Conservation (phyloP, 1,140 invertebrate genomes). For the Drosophila kikkawai region DNA sequence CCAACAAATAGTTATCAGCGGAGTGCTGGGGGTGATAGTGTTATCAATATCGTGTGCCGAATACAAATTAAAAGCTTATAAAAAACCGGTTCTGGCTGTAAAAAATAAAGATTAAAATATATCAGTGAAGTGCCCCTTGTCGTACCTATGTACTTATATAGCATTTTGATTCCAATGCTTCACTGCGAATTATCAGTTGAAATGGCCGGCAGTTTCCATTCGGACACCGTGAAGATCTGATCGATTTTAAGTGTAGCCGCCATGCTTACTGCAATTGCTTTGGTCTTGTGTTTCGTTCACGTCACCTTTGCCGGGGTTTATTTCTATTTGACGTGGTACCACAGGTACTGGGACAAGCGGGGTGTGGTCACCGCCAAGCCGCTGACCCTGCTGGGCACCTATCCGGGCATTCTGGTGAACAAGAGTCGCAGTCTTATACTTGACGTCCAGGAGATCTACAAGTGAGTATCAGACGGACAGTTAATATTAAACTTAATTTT, state of each 20-base stretch:
- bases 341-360: slow-evolving; percentile 77
- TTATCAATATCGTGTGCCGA: slow-evolving; percentile 12
- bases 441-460: slow-evolving; percentile 69
- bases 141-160: background rate
- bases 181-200: background rate
- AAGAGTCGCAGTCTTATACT: slow-evolving; percentile 54
- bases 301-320: slow-evolving; percentile 56
- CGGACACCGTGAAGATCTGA: slow-evolving; percentile 16
- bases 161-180: background rate
- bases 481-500: background rate
- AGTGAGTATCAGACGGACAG: slow-evolving; percentile 32
- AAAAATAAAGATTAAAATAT: slow-evolving; percentile 8
- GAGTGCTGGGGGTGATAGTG: background rate
- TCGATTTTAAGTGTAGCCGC: background rate
- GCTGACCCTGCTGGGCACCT: slow-evolving; percentile 71
- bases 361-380: slow-evolving; percentile 75
- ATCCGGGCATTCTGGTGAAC: slow-evolving; percentile 84
- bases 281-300: slow-evolving; percentile 33
- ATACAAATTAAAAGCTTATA: background rate
- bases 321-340: slow-evolving; percentile 81
- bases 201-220: slow-evolving; percentile 39
- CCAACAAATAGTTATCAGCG: slow-evolving; percentile 8
- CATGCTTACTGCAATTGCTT: slow-evolving; percentile 41
- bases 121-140: background rate
- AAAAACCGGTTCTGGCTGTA: slow-evolving; percentile 4